A percentile compares a stretch with the other conserved stretches of the same genome.
phyloP scores from a whole-genome alignment of 1,140 invertebrate species.

The Chironomus tepperi region DNA sequence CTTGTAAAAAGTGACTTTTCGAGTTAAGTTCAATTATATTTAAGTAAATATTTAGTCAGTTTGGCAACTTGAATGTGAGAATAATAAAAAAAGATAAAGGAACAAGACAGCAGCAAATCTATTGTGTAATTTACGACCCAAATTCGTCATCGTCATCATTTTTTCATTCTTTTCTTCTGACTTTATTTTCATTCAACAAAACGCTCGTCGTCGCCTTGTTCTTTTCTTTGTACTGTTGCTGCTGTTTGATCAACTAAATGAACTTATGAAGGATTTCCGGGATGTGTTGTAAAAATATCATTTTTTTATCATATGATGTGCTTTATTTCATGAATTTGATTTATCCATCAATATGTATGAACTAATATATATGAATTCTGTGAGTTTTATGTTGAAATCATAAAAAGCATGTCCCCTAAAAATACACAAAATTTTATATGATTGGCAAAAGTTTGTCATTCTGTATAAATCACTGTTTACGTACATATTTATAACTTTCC shows the following conservation, averaged over 20 bases:
- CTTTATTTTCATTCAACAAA: no score
- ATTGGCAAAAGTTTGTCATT: no score
- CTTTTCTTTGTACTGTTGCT: not conserved
- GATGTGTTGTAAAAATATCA: constrained; percentile 1
- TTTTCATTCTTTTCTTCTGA: not conserved
- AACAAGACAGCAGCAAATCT: not conserved
- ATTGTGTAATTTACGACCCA: constrained; percentile 21
- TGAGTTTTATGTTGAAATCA: no score
- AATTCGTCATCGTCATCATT: constrained; percentile 18
- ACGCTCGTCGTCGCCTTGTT: not conserved
- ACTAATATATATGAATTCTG: no score
- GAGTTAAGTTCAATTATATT: not conserved
- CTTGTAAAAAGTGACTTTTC: not conserved
- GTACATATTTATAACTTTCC: no score
- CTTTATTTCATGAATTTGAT: no score
- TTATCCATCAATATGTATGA: no score
- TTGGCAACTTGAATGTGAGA: not conserved
- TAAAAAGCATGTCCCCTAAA: no score
- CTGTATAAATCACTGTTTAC: no score
- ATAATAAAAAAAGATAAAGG: not conserved
- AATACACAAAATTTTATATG: no score
- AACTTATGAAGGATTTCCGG: not conserved
- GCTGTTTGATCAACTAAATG: not conserved
- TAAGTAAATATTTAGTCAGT: constrained; percentile 6
- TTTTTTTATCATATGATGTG: not conserved